A percentile compares a stretch with the other conserved stretches of the same genome.
These are phyloP conservation scores for Ariolimax columbianus DNA, from an alignment of 2,888 invertebrate species.

Conservation along the genomic window DNA sequence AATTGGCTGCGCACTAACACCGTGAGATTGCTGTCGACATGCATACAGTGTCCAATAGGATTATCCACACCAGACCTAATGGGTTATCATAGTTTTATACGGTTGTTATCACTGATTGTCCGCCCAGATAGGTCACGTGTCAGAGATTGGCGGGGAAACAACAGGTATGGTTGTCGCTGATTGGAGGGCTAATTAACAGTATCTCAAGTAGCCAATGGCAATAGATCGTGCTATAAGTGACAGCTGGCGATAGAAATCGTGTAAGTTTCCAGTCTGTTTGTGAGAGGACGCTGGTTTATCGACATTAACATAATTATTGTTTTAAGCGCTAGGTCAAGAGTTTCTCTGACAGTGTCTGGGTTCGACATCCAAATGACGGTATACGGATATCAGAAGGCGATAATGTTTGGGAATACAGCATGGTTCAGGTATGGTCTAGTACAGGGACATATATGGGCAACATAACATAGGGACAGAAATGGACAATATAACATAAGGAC, in stretches of 20 bases:
- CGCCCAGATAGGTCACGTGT: constrained; percentile 30
- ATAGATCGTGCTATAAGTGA: neutral
- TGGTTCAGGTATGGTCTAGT: too few relatives aligned
- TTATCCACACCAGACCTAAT: constrained; percentile 28
- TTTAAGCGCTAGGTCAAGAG: too few relatives aligned
- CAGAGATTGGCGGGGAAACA: neutral
- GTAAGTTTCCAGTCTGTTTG: too few relatives aligned
- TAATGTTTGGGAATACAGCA: neutral
- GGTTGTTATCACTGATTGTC: neutral
- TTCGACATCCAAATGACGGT: too few relatives aligned
- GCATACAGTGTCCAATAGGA: neutral
- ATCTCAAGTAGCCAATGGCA: neutral
- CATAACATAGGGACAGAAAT: too few relatives aligned
- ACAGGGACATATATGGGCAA: too few relatives aligned
- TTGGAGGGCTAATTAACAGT: constrained; percentile 7
- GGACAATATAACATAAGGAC: too few relatives aligned
- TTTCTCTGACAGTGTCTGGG: too few relatives aligned
- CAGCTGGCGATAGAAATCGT: neutral
- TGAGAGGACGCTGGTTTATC: too few relatives aligned
- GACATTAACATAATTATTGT: too few relatives aligned
- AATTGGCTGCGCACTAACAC: neutral
- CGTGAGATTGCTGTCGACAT: neutral
- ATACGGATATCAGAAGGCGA: neutral
- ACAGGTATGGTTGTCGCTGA: neutral
- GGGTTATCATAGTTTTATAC: constrained; percentile 44